Evolutionary conservation across 1,140 invertebrate species (phyloP).

Genomic region (Panagrolaimus sp.): DNA sequence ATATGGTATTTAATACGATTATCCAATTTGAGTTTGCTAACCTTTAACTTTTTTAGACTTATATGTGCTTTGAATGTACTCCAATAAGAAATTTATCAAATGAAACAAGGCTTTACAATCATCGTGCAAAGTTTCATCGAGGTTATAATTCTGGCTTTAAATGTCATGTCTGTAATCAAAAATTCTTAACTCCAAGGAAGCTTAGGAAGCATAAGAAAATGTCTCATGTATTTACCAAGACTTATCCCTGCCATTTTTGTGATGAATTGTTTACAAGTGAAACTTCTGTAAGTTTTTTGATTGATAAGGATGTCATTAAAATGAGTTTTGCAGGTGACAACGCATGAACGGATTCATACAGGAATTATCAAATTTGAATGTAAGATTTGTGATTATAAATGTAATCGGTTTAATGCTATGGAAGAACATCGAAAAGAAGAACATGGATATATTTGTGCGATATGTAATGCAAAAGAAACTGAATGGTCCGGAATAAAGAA

Average conservation of each 20-base stretch:
- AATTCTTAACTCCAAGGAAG: constrained; percentile 57
- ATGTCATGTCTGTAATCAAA: constrained; percentile 56
- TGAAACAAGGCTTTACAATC: constrained; percentile 46
- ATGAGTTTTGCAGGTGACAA: constrained; percentile 46
- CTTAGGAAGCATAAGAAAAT: constrained; percentile 60
- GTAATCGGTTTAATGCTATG: constrained; percentile 56
- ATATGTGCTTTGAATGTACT: constrained; percentile 56
- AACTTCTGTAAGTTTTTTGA: constrained; percentile 41
- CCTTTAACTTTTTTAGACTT: constrained; percentile 37
- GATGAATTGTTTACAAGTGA: constrained; percentile 57
- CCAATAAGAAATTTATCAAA: constrained; percentile 57
- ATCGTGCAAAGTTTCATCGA: constrained; percentile 56
- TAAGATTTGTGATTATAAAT: constrained; percentile 59
- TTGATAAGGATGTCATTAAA: not conserved
- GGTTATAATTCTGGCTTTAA: constrained; percentile 58
- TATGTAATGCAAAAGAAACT: constrained; percentile 38
- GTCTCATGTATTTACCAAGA: constrained; percentile 59
- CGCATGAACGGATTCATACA: constrained; percentile 57
- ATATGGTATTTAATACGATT: constrained; percentile 45
- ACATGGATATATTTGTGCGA: constrained; percentile 57
- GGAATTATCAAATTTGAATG: constrained; percentile 60
- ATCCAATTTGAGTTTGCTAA: not conserved
- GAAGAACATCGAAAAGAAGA: constrained; percentile 58
- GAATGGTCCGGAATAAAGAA: constrained; percentile 58
- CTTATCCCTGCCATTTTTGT: constrained; percentile 58